These are phyloP conservation scores for Phrynocephalus versicolor DNA, from an alignment of 2,113 vertebrate species.

Conservation along the genomic window DNA sequence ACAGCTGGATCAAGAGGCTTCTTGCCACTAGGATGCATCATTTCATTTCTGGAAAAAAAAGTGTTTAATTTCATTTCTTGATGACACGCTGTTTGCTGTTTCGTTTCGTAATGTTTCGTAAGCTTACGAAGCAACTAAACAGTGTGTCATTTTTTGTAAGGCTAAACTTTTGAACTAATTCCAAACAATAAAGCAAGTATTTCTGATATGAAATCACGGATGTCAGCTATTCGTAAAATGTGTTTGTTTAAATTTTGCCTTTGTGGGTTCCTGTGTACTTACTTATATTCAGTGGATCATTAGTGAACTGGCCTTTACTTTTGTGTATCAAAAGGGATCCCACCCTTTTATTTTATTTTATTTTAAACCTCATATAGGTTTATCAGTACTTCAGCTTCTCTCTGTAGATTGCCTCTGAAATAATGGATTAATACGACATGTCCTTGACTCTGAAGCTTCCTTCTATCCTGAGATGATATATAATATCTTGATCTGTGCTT, in stretches of 20 bases:
- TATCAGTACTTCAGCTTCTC: background rate
- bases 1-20: too few species aligned
- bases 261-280: slow-evolving; percentile 29
- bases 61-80: too few species aligned
- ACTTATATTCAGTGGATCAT: slow-evolving; percentile 53
- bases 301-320: slow-evolving; percentile 30
- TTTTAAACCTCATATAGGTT: slow-evolving; percentile 3
- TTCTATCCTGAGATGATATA: background rate
- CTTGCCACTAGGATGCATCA: too few species aligned
- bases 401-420: slow-evolving; percentile 12
- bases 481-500: slow-evolving; percentile 3
- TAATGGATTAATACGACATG: slow-evolving; percentile 17
- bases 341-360: background rate
- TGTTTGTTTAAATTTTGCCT: background rate
- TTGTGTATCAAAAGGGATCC: background rate
- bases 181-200: background rate
- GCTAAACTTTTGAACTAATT: background rate
- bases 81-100: too few species aligned
- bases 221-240: background rate
- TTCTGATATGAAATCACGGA: background rate
- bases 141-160: too few species aligned
- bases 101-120: too few species aligned
- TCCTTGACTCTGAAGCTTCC: background rate
- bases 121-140: too few species aligned
- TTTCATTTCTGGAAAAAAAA: too few species aligned